Percentiles rank a stretch among this genome's conserved stretches.
Conservation (phyloP, 2,888 invertebrate species). For the Heliconius hortense region DNA sequence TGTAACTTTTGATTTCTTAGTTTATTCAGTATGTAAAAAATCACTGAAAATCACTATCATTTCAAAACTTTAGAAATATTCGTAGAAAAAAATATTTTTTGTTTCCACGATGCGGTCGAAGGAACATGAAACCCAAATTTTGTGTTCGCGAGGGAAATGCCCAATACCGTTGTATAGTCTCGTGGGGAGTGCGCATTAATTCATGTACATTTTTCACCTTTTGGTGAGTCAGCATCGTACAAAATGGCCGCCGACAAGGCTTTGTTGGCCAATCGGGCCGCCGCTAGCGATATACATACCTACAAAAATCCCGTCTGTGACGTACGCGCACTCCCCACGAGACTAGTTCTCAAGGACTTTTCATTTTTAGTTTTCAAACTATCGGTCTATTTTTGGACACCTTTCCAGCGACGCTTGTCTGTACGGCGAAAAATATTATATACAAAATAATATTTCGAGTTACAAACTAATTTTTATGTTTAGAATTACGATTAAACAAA, state of each 20-base stretch:
- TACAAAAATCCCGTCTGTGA: conserved; percentile 72
- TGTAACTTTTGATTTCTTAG: conserved; percentile 58
- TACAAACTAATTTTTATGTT: conserved; percentile 3
- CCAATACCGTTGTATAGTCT: conserved; percentile 83
- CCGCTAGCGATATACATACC: conserved; percentile 67
- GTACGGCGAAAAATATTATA: background rate
- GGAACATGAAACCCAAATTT: conserved; percentile 81
- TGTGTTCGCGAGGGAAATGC: conserved; percentile 81
- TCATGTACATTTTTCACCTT: conserved; percentile 84
- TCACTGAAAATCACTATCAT: conserved; percentile 42
- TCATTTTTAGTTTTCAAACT: conserved; percentile 66
- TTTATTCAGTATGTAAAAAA: conserved; percentile 57
- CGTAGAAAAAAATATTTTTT: conserved; percentile 54
- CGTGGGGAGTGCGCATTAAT: conserved; percentile 80
- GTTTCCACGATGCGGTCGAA: conserved; percentile 62
- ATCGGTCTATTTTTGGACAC: conserved; percentile 54
- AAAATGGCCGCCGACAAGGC: conserved; percentile 85
- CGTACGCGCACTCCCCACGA: conserved; percentile 78
- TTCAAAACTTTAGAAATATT: conserved; percentile 40
- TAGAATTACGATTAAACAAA: conserved; percentile 37
- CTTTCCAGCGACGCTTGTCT: background rate
- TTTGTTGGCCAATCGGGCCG: conserved; percentile 74
- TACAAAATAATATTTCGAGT: conserved; percentile 5
- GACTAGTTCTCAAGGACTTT: conserved; percentile 81
- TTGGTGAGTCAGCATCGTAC: conserved; percentile 84